These are phyloP conservation scores for Teleogryllus occipitalis DNA, from an alignment of 1,140 invertebrate species.

Conservation along the genomic window DNA sequence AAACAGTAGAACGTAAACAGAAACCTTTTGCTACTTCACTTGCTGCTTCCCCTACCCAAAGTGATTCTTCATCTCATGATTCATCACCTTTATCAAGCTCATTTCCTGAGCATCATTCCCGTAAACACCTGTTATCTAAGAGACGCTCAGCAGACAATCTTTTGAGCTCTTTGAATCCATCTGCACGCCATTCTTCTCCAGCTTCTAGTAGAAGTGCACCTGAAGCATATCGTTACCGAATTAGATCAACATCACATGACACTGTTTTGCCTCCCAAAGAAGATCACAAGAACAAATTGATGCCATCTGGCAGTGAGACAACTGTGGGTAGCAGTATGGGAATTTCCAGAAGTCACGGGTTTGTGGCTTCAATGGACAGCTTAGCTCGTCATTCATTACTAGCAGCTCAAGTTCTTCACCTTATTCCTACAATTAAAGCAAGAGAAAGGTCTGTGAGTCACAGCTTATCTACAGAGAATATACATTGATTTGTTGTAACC, in stretches of 20 bases:
- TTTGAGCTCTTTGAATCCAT: not conserved
- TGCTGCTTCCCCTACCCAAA: conserved; percentile 13
- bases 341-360: not conserved
- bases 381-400: conserved; percentile 61
- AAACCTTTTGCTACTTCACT: not conserved
- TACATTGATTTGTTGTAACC: not conserved
- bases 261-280: conserved; percentile 8
- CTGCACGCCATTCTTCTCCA: conserved; percentile 16
- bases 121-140: conserved; percentile 31
- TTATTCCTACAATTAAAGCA: conserved; percentile 70
- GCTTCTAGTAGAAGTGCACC: conserved; percentile 16
- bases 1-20: not conserved
- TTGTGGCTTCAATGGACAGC: conserved; percentile 52
- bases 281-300: conserved; percentile 8
- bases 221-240: conserved; percentile 11
- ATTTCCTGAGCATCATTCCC: conserved; percentile 11
- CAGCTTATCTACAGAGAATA: too few relatives aligned
- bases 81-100: conserved; percentile 12
- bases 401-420: conserved; percentile 65
- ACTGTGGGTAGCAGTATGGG: not conserved
- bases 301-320: conserved; percentile 11
- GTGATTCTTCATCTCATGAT: conserved; percentile 17
- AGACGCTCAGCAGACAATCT: conserved; percentile 36
- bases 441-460: conserved; percentile 50
- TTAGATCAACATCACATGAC: conserved; percentile 15